Base-by-base conservation (phyloP, 2,113 vertebrate species). In the Craseonycteris thonglongyai region DNA sequence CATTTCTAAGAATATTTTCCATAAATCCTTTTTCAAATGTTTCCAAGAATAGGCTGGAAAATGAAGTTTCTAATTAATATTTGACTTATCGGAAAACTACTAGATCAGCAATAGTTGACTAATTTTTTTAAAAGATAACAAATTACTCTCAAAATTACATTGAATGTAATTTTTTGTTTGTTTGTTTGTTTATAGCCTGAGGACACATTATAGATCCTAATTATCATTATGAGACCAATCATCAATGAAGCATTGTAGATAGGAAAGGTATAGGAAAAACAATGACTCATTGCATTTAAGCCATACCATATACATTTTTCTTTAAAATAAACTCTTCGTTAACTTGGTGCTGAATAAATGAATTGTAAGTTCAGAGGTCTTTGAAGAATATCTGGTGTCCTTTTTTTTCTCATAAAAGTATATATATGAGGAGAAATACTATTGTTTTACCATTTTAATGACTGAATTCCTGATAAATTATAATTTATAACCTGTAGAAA, bases 371-470 rank as follows among this genome's bases (percentile, higher is more conserved):
- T 84, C 59, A 66, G 49, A 65, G 59, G 8, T 56, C 59, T 90
- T 94, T 75, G 5, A 79, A 90, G 76, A 87, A 87, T 28, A 61
- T 45, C 66, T 79, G 10, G 1, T 59, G 6, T 83, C 30, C 19
- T 81, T 76, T 90, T n/a, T 76, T 78, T 88, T 45, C 35, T 84
- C 66, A 85, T 6, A 51, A 69, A 83, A 59, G 33, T 86, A 47
- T 58, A 91, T n/a, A 38, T 56, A 45, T 63, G 40, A 1, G 45
- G 14, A 42, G n/a, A 80, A 74, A 45, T 61, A 14, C 33, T 86
- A 83, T 84, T 93, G 42, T 66, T 95, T 85, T 82, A 91, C 54
- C 56, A 82, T 90, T 82, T 21, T 80, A 76, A 68, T 86, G 91
- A 28, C 74, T 89, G 56, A 79, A 72, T 86, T 91, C 28, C n/a